Evolutionary conservation across 2,888 invertebrate species (phyloP), one percentile per base, ranked within the genome.

Genomic region (Seladonia tumulorum): DNA sequence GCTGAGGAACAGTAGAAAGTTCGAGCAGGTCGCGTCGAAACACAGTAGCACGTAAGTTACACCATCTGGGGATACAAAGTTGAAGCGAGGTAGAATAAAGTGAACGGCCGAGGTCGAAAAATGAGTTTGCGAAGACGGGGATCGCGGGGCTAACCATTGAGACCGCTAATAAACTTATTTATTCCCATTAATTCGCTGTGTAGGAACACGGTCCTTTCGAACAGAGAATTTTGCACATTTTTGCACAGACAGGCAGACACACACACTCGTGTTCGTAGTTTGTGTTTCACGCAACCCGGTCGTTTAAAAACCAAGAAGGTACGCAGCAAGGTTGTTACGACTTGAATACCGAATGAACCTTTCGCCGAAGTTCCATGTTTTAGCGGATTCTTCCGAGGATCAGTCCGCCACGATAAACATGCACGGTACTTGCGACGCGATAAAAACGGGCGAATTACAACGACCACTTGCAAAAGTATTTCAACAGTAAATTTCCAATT

Each of bases 1-100:
- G 70, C 68, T 47, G 75, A 68, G 57, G 70, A 47, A 82, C 72
- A 73, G 66, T 83, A 45, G 68, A 73, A 86, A 89, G 60, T 88
- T 90, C 45, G 72, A 76, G 25, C 42, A 72, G 29, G 45, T 68
- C 47, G 78, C 47, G 71, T 63, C 68, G 70, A 35, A 45, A 49
- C 39, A 35, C 76, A 80, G 86, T 66, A 53, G 74, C 88, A 82
- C 79, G 74, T 84, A 76, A 90, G 86, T 86, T 86, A 82, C 83
- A 89, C 79, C 82, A 82, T 79, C 39, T 75, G 57, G 73, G 73
- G 25, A 63, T 57, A 68, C 71, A 45, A 79, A 79, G 70, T 66
- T 60, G 47, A 71, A 71, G 60, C 74, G 45, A 80, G 29, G 77
- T 29, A 75, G 68, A 66, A 60, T 77, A 63, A 82, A 78, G 80